Base-by-base conservation (phyloP, 2,113 vertebrate species). In the Gorsachius goisagi region DNA sequence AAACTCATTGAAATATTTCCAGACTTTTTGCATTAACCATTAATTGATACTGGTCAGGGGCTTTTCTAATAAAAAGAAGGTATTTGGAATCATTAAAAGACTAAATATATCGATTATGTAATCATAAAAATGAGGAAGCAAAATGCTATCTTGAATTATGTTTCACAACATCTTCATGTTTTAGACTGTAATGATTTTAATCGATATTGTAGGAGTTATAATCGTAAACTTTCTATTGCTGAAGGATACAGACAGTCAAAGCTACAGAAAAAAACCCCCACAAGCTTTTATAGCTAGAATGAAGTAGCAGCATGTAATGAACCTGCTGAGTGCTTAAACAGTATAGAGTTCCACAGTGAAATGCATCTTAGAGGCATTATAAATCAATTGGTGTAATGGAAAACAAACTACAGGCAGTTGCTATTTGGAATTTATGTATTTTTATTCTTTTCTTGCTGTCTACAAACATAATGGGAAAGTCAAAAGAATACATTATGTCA, bases 311-410 rank as follows among this genome's bases (percentile, higher is more conserved):
- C n/a, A 5, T 32, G 53, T 80, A 89, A 80, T 62, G 55, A 95
- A 35, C 58, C 88, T 96, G 67, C 85, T 83, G 86, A 69, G 73
- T 67, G 67, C 35, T 89, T 74, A 21, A 85, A 87, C 24, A 53
- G 15, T 27, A 15, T 5, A 77, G 49, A 68, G 22, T 69, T 92
- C 71, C 66, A 35, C 45, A 41, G 58, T 77, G 76, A 95, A 95
- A 82, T 87, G 78, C 49, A 89, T 94, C 74, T 93, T 87, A 41
- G 49, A 85, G 76, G 50, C 80, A 85, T 92, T 93, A 88, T 89
- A 92, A 96, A 95, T 95, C 80, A 86, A 75, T 96, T 92, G 92
- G 62, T 91, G 37, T 72, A 93, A 91, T 47, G 35, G 71, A 94
- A 95, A 95, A 86, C 82, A 87, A 89, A 92, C 47, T 71, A 60